A percentile compares a stretch with the other conserved stretches of the same genome.
Evolutionary conservation across 2,888 invertebrate genomes (phyloP).

Genomic region (Ectemnius continuus): DNA sequence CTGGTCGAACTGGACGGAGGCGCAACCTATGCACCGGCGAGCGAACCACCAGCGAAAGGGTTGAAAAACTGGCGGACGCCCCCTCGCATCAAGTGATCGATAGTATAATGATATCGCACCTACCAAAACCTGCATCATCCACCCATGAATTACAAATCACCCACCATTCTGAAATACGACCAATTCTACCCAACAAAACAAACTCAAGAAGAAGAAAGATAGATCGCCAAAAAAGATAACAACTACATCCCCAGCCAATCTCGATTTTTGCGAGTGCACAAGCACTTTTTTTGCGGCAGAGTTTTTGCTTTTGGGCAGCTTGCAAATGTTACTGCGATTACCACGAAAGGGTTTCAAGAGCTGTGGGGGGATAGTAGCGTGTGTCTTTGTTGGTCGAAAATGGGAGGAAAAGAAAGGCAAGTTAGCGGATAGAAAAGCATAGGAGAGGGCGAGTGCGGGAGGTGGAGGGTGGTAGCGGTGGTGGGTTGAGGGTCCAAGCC

Average conservation of each 20-base stretch:
- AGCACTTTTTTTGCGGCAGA: too few species aligned
- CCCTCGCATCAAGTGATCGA: conserved; percentile 56
- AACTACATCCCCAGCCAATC: too few species aligned
- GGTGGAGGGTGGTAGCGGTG: conserved; percentile 19
- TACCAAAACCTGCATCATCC: conserved; percentile 45
- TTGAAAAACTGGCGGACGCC: conserved; percentile 66
- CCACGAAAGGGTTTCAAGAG: conserved; percentile 32
- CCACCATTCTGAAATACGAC: too few species aligned
- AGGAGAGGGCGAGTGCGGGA: conserved; percentile 20
- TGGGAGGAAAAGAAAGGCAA: conserved; percentile 34
- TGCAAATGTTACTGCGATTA: conserved; percentile 31
- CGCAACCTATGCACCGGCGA: conserved; percentile 70
- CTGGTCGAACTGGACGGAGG: conserved; percentile 69
- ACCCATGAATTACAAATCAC: conserved; percentile 1
- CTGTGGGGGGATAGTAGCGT: conserved; percentile 39
- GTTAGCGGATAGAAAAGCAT: conserved; percentile 1
- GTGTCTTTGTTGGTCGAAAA: conserved; percentile 41
- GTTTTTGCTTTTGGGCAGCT: too few species aligned
- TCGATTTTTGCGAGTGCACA: too few species aligned
- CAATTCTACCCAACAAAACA: too few species aligned
- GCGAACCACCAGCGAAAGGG: conserved; percentile 73
- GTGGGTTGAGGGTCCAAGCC: conserved; percentile 28
- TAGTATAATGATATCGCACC: conserved; percentile 40
- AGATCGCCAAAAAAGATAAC: too few species aligned
- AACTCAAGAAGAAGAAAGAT: too few species aligned